These are phyloP conservation scores for Neuroterus valhalla DNA, from an alignment of 1,140 invertebrate species.

Conservation along the genomic window DNA sequence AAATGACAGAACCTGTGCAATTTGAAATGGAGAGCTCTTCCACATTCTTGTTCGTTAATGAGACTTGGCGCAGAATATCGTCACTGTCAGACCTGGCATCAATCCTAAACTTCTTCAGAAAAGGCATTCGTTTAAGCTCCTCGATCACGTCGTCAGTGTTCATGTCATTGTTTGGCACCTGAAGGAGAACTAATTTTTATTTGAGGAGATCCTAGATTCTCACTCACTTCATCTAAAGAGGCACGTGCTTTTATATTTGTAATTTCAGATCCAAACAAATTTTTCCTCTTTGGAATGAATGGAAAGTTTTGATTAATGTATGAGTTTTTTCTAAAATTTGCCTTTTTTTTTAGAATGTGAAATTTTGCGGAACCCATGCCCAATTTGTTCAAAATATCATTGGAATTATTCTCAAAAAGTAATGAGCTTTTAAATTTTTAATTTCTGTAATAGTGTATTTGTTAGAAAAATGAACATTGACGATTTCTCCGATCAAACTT, in stretches of 20 bases:
- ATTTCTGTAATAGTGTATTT: too few species aligned
- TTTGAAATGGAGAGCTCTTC: constrained; percentile 52
- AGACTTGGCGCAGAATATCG: constrained; percentile 59
- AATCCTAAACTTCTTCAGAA: constrained; percentile 52
- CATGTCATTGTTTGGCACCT: constrained; percentile 51
- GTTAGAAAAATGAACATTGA: too few species aligned
- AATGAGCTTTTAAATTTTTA: too few species aligned
- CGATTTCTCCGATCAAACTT: too few species aligned
- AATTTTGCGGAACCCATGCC: too few species aligned
- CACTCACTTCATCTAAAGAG: not conserved
- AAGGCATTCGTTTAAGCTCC: constrained; percentile 62
- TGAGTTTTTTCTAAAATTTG: too few species aligned
- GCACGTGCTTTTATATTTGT: not conserved
- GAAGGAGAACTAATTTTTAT: not conserved
- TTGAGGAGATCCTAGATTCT: not conserved
- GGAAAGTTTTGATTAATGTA: too few species aligned
- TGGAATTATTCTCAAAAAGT: too few species aligned
- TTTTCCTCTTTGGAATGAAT: too few species aligned
- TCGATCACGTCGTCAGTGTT: constrained; percentile 50
- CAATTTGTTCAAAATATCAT: too few species aligned
- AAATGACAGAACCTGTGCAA: constrained; percentile 46
- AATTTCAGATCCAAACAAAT: too few species aligned
- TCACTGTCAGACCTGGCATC: constrained; percentile 53
- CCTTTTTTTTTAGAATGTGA: too few species aligned
- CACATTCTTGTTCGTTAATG: constrained; percentile 57